These are phyloP conservation scores for Pristionchus japonicus DNA, from an alignment of 2,888 invertebrate species.

Conservation along the genomic window DNA sequence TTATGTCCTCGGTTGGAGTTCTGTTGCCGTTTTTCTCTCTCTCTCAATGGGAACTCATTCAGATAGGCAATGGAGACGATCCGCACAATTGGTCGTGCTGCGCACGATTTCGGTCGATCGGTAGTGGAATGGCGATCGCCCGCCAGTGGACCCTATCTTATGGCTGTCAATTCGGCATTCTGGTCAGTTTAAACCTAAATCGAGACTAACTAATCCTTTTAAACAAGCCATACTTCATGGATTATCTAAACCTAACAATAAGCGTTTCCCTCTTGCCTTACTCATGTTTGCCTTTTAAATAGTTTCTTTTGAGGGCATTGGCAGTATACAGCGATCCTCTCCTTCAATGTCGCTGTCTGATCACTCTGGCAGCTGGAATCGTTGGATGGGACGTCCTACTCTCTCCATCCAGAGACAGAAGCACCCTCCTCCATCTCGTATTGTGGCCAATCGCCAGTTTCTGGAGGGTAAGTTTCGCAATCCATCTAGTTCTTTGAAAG, in stretches of 20 bases:
- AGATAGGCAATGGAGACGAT: slow-evolving; percentile 45
- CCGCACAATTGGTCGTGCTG: slow-evolving; percentile 11
- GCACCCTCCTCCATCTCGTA: slow-evolving; percentile 64
- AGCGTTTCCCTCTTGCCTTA: no score
- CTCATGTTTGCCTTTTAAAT: background rate
- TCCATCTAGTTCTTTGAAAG: background rate
- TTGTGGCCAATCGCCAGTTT: slow-evolving; percentile 68
- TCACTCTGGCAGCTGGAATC: slow-evolving; percentile 57
- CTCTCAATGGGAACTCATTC: background rate
- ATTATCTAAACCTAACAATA: no score
- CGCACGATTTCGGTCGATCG: slow-evolving; percentile 50
- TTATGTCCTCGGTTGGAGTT: background rate
- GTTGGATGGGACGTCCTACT: slow-evolving; percentile 69
- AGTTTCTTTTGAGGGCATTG: slow-evolving; percentile 52
- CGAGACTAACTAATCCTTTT: no score
- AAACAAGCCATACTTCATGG: no score
- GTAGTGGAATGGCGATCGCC: slow-evolving; percentile 69
- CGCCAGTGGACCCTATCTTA: slow-evolving; percentile 66
- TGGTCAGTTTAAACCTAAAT: slow-evolving; percentile 61
- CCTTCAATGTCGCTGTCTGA: slow-evolving; percentile 56
- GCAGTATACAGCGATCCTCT: slow-evolving; percentile 61
- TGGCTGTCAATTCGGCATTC: slow-evolving; percentile 67
- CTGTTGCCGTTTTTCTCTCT: background rate
- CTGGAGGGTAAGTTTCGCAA: slow-evolving; percentile 56
- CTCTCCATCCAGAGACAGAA: slow-evolving; percentile 63